Base-by-base conservation (phyloP, 2,113 vertebrate genomes). In the Tachysurus vachellii region DNA sequence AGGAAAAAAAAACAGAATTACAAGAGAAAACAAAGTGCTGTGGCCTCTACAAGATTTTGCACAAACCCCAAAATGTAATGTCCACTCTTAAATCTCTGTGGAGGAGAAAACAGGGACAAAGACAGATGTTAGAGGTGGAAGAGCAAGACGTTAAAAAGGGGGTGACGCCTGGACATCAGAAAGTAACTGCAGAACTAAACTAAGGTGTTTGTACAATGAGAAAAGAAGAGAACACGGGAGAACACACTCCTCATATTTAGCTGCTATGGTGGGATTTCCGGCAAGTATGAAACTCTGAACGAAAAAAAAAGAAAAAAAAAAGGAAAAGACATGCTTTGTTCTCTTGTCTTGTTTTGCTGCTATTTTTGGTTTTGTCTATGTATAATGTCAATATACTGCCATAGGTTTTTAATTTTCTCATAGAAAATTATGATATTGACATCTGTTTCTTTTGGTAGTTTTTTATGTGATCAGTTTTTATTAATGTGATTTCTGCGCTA, bases 271-370 rank as follows among this genome's bases (percentile, higher is more conserved):
- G 92, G 95, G 95, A 96, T 96, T 96, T 96, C 96, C 96, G 94
- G 95, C 96, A 94, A 95, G 93, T 93, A 95, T 95, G 92, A 94
- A 87, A 89, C 88, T 91, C 90, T 88, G 80, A 87, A 90, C 80
- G 83, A 90, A 89, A 83, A 92, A 86, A 93, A 92, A 93, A 82
- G 85, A 82, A 85, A 93, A 93, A 95, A 93, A 90, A 92, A 95
- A 91, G 92, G 94, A 90, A 94, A 93, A 93, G 95, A 94, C 95
- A 93, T 93, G 93, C 96, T 97, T 94, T 95, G 97, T 95, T 93
- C 96, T 97, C 94, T 95, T 96, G 94, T 96, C 93, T 96, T 96
- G 95, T 97, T 97, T 96, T 99, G 97, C 97, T 99, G 97, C 98
- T 99, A 99, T 96, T 95, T 94, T 95, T 96, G 94, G 93, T 94